Evolutionary conservation across 2,113 vertebrate species (phyloP), one percentile per base, ranked within the genome.

Genomic region (Phrynosoma platyrhinos): DNA sequence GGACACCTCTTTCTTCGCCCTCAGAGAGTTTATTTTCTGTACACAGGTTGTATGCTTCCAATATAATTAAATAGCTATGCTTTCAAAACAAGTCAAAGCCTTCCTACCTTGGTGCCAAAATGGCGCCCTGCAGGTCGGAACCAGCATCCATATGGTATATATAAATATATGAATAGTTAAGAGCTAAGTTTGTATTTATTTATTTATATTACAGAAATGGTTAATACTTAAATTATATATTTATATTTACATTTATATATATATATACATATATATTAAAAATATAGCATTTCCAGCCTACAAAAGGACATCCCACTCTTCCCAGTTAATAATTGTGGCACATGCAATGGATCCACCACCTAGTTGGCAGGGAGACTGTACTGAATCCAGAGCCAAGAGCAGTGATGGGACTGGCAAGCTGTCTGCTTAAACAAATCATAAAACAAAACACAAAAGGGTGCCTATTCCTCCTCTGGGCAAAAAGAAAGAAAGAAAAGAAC

Each of bases 171-270:
- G 94, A 95, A 96, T 94, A 92, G 83, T 95, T 96, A 62, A 92
- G 92, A 78, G 95, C 96, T 77, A 77, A 47, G 62, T 30, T 30
- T 78, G 21, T 68, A 16, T 40, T n/a, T 76, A 16, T 40, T n/a
- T 76, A 58, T 85, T 94, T 96, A 0, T 96, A 96, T 91, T 97
- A 97, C 96, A 97, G 96, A 97, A 96, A 96, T 92, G 95, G 96
- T 96, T 97, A 97, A 95, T 96, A 97, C 95, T 97, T 97, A 96
- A 96, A 97, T 94, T 95, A 76, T 32, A 47, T 78, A 79, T 52
- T 36, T 55, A 58, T 58, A 55, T 58, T 20, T 47, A 64, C 47
- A 47, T 47, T 47, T 47, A 58, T 32, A 80, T 58, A 58, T 58
- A 32, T 55, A 58, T 25, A 55, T 74, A 74, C 40, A 75, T 75